phyloP scores from a whole-genome alignment of 2,113 vertebrate genomes.

The Eclectus roratus region DNA sequence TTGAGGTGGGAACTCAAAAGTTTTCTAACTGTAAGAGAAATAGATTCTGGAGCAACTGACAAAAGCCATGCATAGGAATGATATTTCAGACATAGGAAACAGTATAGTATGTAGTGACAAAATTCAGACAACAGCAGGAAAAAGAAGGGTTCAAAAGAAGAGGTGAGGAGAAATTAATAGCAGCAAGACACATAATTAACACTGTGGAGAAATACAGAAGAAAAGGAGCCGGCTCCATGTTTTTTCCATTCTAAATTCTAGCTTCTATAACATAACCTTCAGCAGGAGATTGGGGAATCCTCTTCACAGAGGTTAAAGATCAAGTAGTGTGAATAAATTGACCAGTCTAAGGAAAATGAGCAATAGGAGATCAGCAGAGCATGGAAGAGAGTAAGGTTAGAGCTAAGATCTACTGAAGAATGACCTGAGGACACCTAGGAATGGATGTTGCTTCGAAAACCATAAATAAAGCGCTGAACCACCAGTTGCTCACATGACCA shows the following conservation, averaged over 20 bases:
- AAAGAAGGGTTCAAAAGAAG: background rate
- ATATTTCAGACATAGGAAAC: background rate
- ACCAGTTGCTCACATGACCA: rapidly evolving
- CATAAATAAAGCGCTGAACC: background rate
- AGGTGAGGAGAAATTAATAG: background rate
- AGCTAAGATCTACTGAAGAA: background rate
- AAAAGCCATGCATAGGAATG: background rate
- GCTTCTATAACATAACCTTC: background rate
- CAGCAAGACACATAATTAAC: background rate
- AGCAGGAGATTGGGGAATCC: background rate
- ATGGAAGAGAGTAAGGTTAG: background rate
- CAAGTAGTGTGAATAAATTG: background rate
- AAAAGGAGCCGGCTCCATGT: background rate
- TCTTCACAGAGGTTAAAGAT: background rate
- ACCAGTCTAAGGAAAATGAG: background rate
- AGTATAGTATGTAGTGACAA: background rate
- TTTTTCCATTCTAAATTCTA: background rate
- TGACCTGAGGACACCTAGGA: background rate
- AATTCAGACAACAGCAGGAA: background rate
- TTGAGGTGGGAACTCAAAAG: background rate
- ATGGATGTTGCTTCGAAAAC: background rate
- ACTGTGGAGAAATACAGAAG: background rate
- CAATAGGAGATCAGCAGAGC: background rate
- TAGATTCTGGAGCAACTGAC: background rate
- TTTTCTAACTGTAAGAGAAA: background rate